phyloP scores from a whole-genome alignment of 2,888 invertebrate species.

The Pachymerium ferrugineum region DNA sequence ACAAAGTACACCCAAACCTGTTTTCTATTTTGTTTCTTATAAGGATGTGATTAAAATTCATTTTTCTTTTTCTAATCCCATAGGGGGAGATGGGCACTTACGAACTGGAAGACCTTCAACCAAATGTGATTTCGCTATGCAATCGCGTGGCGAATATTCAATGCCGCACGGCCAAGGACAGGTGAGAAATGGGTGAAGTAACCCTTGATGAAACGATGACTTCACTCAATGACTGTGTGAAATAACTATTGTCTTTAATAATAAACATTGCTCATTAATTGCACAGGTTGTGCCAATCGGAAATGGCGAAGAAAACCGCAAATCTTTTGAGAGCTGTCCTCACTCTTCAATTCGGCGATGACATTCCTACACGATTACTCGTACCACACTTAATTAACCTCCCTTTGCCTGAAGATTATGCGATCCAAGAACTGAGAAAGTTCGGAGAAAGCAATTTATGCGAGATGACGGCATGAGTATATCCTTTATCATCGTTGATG shows the following conservation, averaged over 20 bases:
- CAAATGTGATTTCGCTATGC: conserved; percentile 53
- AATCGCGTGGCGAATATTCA: conserved; percentile 51
- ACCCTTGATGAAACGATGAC: conserved; percentile 23
- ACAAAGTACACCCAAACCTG: too few species aligned
- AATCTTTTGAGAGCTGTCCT: conserved; percentile 52
- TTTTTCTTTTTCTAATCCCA: conserved; percentile 36
- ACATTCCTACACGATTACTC: conserved; percentile 46
- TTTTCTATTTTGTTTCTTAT: background rate
- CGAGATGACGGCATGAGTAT: conserved; percentile 40
- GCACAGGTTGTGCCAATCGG: conserved; percentile 54
- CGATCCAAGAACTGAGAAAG: conserved; percentile 52
- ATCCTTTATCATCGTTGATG: background rate
- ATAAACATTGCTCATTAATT: too few species aligned
- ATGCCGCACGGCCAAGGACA: conserved; percentile 53
- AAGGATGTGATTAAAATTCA: conserved; percentile 31
- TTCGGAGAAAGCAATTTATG: conserved; percentile 44
- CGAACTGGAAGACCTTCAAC: conserved; percentile 52
- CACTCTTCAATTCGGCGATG: conserved; percentile 42
- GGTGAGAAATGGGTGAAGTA: conserved; percentile 44
- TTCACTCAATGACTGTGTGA: background rate
- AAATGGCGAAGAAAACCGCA: conserved; percentile 56
- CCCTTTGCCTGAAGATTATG: conserved; percentile 58
- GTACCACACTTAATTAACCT: conserved; percentile 53
- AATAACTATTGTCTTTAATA: background rate
- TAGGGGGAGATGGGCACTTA: conserved; percentile 43